Percentiles rank a stretch among this genome's conserved stretches.
Conservation (phyloP, 2,797 vertebrate species). For the Vultur gryphus region DNA sequence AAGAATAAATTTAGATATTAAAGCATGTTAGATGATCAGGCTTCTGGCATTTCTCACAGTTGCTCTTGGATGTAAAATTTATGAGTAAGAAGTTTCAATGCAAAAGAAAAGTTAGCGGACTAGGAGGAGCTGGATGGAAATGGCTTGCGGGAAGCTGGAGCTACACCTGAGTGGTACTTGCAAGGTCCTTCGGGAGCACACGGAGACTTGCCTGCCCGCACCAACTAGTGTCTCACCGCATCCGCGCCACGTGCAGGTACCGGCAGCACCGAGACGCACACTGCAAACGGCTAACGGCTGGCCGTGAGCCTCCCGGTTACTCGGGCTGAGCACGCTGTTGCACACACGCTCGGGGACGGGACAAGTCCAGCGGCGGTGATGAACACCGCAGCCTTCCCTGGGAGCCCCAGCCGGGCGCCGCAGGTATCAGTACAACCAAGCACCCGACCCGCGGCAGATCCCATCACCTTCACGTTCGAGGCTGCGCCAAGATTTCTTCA, state of each 20-base stretch:
- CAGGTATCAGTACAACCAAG: neutral
- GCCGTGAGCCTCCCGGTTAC: no score
- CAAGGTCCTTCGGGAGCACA: neutral
- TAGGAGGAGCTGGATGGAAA: constrained; percentile 42
- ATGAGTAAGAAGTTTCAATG: constrained; percentile 49
- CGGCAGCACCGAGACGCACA: accelerated
- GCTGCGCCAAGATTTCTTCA: neutral
- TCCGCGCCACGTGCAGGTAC: neutral
- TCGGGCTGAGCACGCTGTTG: neutral
- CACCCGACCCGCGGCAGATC: neutral
- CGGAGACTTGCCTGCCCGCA: neutral
- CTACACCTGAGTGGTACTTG: neutral
- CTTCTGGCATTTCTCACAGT: constrained; percentile 33
- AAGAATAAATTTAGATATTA: constrained; percentile 25
- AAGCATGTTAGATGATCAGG: constrained; percentile 38
- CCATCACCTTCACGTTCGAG: neutral
- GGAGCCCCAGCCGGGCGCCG: neutral
- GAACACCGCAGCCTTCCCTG: neutral
- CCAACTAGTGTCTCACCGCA: accelerated
- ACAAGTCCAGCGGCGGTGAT: no score
- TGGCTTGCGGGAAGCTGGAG: constrained; percentile 26
- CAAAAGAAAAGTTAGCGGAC: neutral
- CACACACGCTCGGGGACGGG: neutral
- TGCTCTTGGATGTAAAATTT: constrained; percentile 13
- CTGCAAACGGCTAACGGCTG: neutral